A percentile compares a stretch with the other conserved stretches of the same genome.
phyloP scores from a whole-genome alignment of 2,113 vertebrate genomes.

The Lichenostomus cassidix region DNA sequence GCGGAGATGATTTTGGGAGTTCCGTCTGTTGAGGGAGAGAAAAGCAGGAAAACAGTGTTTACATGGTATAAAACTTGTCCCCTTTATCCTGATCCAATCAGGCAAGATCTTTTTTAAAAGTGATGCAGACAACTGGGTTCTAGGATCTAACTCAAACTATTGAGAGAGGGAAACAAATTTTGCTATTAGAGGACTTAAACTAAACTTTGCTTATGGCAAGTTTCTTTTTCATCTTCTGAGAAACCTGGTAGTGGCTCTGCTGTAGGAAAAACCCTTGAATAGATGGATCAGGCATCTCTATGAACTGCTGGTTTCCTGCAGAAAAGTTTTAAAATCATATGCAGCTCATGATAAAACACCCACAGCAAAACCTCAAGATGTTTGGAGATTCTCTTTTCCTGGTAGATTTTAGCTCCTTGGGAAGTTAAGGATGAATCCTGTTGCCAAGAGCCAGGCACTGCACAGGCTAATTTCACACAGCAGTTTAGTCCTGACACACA shows the following conservation, averaged over 20 bases:
- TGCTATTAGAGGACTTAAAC: not conserved
- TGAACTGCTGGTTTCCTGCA: not conserved
- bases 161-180: not conserved
- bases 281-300: not conserved
- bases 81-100: not conserved
- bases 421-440: not conserved
- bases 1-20: conserved; percentile 97
- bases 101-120: not conserved
- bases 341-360: not conserved
- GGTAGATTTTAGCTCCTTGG: not conserved
- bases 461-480: not conserved
- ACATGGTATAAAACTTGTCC: not conserved
- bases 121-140: not conserved
- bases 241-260: not conserved
- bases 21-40: conserved; percentile 81
- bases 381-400: not conserved
- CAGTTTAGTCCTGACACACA: not conserved
- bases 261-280: not conserved
- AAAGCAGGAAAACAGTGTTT: not conserved
- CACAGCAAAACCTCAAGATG: not conserved
- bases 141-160: not conserved
- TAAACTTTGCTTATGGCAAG: not conserved
- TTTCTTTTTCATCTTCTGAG: not conserved
- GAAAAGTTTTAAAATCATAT: not conserved
- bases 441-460: not conserved